Percentiles rank a stretch among this genome's conserved stretches.
These are phyloP conservation scores for Rana temporaria DNA, from an alignment of 2,113 vertebrate genomes.

Conservation along the genomic window DNA sequence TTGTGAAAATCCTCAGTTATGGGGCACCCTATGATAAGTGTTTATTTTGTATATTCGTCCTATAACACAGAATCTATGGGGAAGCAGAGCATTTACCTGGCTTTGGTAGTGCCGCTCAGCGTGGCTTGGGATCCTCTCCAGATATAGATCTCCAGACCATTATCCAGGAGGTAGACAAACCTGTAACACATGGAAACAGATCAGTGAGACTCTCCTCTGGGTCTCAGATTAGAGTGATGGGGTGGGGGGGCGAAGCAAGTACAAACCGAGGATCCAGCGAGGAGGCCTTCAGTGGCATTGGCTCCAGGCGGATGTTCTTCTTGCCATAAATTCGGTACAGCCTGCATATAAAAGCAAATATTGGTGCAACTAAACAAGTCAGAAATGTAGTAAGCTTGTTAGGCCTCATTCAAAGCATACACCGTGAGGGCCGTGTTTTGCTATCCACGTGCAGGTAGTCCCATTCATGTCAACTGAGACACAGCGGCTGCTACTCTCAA, in stretches of 20 bases:
- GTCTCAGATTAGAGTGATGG: neutral
- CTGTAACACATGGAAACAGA: conserved; percentile 66
- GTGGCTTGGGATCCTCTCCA: conserved; percentile 93
- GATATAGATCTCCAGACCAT: conserved; percentile 84
- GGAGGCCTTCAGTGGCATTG: conserved; percentile 83
- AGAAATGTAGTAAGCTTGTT: no score
- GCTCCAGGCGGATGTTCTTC: conserved; percentile 92
- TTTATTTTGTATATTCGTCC: no score
- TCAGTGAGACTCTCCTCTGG: neutral
- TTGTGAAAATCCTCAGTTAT: no score
- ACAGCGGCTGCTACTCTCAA: no score
- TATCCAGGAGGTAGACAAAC: conserved; percentile 91
- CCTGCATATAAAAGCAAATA: conserved; percentile 66
- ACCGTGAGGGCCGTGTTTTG: no score
- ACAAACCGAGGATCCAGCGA: conserved; percentile 91
- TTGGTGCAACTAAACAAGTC: no score
- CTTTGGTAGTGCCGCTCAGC: conserved; percentile 90
- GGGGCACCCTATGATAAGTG: no score
- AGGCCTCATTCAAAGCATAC: no score
- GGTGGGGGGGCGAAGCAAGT: neutral
- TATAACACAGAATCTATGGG: no score
- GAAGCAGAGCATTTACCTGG: conserved; percentile 76
- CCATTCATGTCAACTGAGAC: no score
- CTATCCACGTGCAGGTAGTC: no score
- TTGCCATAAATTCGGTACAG: conserved; percentile 94